phyloP scores from a whole-genome alignment of 53 echinoderm and acorn worm species.

The Mesocentrotus franciscanus region DNA sequence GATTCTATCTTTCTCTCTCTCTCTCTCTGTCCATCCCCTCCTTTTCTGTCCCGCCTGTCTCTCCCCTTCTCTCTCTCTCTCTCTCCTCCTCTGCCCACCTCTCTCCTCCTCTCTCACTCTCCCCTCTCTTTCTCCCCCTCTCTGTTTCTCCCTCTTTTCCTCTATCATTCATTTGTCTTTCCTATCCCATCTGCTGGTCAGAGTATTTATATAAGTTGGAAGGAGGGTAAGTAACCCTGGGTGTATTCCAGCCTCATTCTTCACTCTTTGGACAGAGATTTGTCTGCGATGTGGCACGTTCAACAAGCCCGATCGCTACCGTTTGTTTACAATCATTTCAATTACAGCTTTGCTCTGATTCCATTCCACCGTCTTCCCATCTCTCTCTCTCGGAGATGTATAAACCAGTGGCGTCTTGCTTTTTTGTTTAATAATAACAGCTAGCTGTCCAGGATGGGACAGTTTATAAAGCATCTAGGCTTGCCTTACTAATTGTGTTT shows the following conservation, averaged over 20 bases:
- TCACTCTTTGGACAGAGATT: background rate
- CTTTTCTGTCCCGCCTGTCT: background rate
- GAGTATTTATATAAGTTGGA: background rate
- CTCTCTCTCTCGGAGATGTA: background rate
- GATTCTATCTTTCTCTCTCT: background rate
- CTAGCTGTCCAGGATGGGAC: background rate
- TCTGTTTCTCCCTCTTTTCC: background rate
- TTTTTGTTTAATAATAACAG: background rate
- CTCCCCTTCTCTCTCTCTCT: background rate
- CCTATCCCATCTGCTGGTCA: conserved; percentile 7
- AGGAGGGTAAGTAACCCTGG: conserved; percentile 16
- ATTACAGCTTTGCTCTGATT: conserved; percentile 46
- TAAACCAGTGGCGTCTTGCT: conserved; percentile 1
- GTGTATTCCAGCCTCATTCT: background rate
- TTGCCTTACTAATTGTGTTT: conserved; percentile 7
- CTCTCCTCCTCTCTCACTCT: background rate
- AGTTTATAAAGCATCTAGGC: background rate
- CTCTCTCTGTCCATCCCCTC: background rate
- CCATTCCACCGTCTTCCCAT: background rate
- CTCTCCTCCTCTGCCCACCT: background rate
- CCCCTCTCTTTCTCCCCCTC: background rate
- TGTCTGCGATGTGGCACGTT: conserved; percentile 34
- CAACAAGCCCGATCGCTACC: conserved; percentile 43
- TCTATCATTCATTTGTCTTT: background rate
- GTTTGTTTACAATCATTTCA: conserved; percentile 55